A percentile compares a stretch with the other conserved stretches of the same genome.
Conservation (phyloP, 2,888 invertebrate species). For the Hybos culiciformis region DNA sequence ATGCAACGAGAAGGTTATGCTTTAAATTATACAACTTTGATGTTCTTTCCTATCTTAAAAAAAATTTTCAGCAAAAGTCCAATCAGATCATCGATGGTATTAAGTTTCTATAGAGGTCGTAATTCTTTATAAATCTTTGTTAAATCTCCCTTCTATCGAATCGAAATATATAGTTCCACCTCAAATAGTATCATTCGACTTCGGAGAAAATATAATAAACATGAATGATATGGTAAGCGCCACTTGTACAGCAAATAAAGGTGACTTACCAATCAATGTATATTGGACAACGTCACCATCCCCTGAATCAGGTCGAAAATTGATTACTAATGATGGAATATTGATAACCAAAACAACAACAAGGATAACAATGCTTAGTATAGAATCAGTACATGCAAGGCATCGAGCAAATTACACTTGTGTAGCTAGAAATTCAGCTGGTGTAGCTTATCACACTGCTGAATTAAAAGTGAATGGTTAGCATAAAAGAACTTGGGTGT, state of each 20-base stretch:
- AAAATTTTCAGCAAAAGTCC: conserved; percentile 6
- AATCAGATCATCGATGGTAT: conserved; percentile 9
- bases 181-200: conserved; percentile 63
- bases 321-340: conserved; percentile 44
- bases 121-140: no score
- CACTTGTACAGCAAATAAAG: conserved; percentile 57
- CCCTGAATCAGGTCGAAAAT: conserved; percentile 42
- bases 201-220: conserved; percentile 62
- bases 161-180: conserved; percentile 72
- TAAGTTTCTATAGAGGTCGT: no score
- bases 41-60: background rate
- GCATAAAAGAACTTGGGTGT: no score
- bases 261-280: conserved; percentile 65
- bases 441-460: conserved; percentile 53
- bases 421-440: conserved; percentile 55
- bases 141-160: background rate
- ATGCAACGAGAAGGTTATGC: background rate
- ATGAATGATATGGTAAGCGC: conserved; percentile 61
- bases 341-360: conserved; percentile 46
- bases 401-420: conserved; percentile 67
- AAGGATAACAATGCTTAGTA: conserved; percentile 51
- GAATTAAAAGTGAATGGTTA: conserved; percentile 60
- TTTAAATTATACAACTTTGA: background rate
- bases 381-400: conserved; percentile 51
- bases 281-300: conserved; percentile 44